Conservation (phyloP, 1,140 invertebrate species). For the Periplaneta americana region DNA sequence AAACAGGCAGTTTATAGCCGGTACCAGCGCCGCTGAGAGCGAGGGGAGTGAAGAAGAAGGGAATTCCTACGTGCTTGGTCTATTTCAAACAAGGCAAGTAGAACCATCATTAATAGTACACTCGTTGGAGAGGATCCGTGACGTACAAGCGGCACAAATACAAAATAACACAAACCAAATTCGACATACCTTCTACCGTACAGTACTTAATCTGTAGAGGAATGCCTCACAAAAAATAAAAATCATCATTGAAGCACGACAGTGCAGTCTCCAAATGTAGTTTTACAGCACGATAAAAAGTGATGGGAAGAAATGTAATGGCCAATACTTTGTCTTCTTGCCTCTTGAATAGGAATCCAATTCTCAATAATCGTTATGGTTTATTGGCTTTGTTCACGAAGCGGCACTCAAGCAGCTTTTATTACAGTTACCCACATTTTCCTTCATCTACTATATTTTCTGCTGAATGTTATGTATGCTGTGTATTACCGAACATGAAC, state of each 20-base stretch:
- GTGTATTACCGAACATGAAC: too few relatives aligned
- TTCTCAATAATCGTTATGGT: background rate
- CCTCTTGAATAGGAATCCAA: background rate
- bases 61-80: background rate
- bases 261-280: background rate
- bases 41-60: background rate
- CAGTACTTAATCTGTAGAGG: background rate
- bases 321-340: background rate
- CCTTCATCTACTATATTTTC: too few relatives aligned
- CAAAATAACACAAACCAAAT: background rate
- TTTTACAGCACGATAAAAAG: background rate
- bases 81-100: conserved; percentile 2
- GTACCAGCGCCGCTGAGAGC: too few relatives aligned
- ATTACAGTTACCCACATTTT: too few relatives aligned
- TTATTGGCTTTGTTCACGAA: background rate
- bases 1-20: background rate
- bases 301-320: background rate
- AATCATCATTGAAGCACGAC: background rate
- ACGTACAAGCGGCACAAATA: conserved; percentile 1
- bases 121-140: background rate
- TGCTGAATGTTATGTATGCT: too few relatives aligned
- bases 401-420: background rate
- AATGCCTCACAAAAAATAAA: background rate
- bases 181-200: background rate
- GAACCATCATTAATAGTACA: conserved; percentile 5